Conservation (phyloP, 2,888 invertebrate genomes). For the Sesia apiformis region DNA sequence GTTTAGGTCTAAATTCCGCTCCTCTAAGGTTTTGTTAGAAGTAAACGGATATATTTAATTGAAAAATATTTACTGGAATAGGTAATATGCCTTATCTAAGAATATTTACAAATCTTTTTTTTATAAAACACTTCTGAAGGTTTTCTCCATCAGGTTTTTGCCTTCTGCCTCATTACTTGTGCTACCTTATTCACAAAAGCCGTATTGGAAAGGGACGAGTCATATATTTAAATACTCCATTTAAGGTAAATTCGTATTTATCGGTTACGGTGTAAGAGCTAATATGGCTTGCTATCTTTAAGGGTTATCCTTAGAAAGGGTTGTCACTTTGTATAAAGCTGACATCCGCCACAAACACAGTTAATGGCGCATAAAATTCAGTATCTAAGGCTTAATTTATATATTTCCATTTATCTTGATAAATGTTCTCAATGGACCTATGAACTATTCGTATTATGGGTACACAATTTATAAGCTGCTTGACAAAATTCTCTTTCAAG, state of each 20-base stretch:
- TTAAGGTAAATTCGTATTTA: conserved; percentile 25
- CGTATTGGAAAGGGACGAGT: conserved; percentile 36
- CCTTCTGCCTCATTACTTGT: conserved; percentile 43
- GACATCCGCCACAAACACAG: conserved; percentile 55
- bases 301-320: conserved; percentile 35
- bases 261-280: conserved; percentile 17
- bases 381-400: conserved; percentile 14
- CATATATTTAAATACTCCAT: conserved; percentile 25
- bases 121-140: no score
- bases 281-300: conserved; percentile 23
- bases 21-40: no score
- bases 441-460: not conserved
- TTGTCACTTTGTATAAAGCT: conserved; percentile 62
- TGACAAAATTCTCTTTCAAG: no score
- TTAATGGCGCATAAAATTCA: conserved; percentile 65
- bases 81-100: no score
- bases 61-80: no score
- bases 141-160: conserved; percentile 18
- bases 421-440: not conserved
- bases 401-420: conserved; percentile 31
- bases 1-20: no score
- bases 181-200: conserved; percentile 24
- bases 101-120: no score
- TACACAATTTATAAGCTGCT: not conserved
- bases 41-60: no score